Percentiles rank a stretch among this genome's conserved stretches.
phyloP scores from a whole-genome alignment of 2,797 vertebrate species.

The Propithecus perrieri region DNA sequence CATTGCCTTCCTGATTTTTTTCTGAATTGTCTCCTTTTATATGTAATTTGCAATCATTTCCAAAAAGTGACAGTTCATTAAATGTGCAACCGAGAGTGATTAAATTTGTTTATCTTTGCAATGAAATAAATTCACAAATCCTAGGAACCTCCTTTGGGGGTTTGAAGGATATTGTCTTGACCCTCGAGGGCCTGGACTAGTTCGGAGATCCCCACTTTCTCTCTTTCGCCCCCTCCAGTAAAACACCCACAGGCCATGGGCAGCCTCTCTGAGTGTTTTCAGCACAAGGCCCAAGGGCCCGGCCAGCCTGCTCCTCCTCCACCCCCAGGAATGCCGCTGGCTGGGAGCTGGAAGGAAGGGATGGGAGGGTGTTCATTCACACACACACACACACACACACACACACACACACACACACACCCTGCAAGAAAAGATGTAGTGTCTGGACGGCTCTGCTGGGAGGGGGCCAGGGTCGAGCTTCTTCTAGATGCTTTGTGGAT shows the following conservation, averaged over 20 bases:
- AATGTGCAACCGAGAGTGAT: conserved; percentile 38
- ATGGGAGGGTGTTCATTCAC: not conserved
- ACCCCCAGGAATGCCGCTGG: conserved; percentile 4
- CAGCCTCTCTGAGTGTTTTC: not conserved
- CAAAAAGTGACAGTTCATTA: conserved; percentile 69
- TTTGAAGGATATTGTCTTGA: not conserved
- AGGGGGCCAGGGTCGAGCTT: not conserved
- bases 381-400: not conserved
- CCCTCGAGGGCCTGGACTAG: not conserved
- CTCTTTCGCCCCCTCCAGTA: not conserved
- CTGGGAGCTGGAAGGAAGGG: not conserved
- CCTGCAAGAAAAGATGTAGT: not conserved
- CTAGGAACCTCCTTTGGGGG: not conserved
- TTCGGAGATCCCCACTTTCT: not conserved
- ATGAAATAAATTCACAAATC: conserved; percentile 27
- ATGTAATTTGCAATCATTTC: conserved; percentile 73
- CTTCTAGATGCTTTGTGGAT: not conserved
- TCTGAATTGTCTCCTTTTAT: conserved; percentile 62
- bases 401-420: not conserved
- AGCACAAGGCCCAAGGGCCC: not conserved
- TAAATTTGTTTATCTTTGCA: conserved; percentile 63
- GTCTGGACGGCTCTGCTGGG: not conserved
- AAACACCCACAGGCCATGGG: not conserved
- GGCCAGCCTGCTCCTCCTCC: not conserved
- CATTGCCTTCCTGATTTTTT: conserved; percentile 35